Evolutionary conservation across 2,797 vertebrate genomes (phyloP).

Genomic region (Propithecus deckenii): DNA sequence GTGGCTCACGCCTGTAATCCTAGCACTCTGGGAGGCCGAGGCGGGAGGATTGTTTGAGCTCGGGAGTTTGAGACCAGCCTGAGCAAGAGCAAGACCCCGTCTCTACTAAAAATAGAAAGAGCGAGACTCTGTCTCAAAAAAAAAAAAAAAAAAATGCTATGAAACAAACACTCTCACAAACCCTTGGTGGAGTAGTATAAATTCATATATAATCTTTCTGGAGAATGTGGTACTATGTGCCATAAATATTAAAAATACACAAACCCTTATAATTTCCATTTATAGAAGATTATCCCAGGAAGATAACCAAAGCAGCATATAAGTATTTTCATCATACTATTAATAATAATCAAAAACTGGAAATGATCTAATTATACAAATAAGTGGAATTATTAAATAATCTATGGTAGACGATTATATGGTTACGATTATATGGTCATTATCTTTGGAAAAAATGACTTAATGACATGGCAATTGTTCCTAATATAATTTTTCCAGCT

Average conservation of each 20-base stretch:
- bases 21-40: no score
- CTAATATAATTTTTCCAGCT: not conserved
- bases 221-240: not conserved
- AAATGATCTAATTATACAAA: not conserved
- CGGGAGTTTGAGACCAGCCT: no score
- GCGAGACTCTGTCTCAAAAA: no score
- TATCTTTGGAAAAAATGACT: slow-evolving; percentile 18
- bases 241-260: slow-evolving; percentile 26
- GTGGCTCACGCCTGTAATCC: no score
- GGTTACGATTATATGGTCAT: not conserved
- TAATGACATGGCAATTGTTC: not conserved
- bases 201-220: not conserved
- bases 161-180: not conserved
- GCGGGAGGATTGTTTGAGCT: no score
- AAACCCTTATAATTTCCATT: not conserved
- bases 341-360: not conserved
- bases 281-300: not conserved
- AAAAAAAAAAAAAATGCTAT: not conserved
- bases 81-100: no score
- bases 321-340: not conserved
- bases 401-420: not conserved
- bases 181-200: not conserved
- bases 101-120: no score
- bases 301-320: not conserved
- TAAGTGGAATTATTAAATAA: not conserved